Evolutionary conservation across 2,113 vertebrate genomes (phyloP), one percentile per base, ranked within the genome.

Genomic region (Dasyprocta punctata): DNA sequence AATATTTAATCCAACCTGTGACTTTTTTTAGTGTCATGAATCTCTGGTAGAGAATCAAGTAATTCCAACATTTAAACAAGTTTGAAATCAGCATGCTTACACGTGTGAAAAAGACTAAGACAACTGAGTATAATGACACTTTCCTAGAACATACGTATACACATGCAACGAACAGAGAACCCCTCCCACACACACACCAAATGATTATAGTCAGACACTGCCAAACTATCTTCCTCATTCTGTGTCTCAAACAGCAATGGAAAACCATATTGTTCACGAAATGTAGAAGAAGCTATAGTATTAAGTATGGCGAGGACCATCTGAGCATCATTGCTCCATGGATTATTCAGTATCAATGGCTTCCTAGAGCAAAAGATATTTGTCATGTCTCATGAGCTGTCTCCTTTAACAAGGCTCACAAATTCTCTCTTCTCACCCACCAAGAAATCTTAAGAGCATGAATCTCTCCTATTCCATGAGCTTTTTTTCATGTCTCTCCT

Each of bases 21-120:
- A 69, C 81, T 80, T 92, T 96, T 97, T 98, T 94, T 24, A 26
- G 26, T 84, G 92, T 96, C 96, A 98, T 73, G 98, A 97, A 95
- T 98, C 92, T 97, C 96, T 97, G 36, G 49, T 83, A 71, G 47
- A 95, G 78, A 92, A 97, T 97, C 58, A 87, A 91, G 96, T 97
- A 97, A 90, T 96, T 97, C 89, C 96, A 98, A 98, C 98, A 98
- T 97, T 98, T 98, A 98, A 98, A 97, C 90, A 97, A 96, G 80
- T 96, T 96, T 97, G 56, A 97, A 98, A 95, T 98, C 90, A 93
- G 90, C 90, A 94, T 93, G 96, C 92, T 95, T 92, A 12, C 7
- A n/a, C 24, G 38, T 65, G 97, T 54, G 96, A 92, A 97, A 97
- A 97, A 87, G 33, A 97, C 97, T 94, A 95, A 1, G 86, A 89